Evolutionary conservation across 2,113 vertebrate genomes (phyloP).

Genomic region (Sitta europaea): DNA sequence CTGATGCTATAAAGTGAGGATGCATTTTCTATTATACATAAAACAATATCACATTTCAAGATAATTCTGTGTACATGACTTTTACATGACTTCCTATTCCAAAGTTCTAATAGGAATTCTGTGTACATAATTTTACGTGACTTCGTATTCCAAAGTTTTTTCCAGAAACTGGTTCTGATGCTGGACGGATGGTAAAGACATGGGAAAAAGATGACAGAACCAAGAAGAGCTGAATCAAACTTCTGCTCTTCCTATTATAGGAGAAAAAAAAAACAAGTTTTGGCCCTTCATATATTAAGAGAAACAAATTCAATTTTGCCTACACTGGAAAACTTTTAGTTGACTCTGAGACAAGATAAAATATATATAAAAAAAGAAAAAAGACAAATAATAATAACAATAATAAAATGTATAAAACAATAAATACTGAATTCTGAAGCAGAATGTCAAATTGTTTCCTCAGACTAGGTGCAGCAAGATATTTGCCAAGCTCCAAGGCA

Average conservation of each 20-base stretch:
- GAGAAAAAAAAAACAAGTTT: neutral
- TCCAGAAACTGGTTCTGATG: neutral
- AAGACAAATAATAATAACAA: no score
- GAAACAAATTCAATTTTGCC: neutral
- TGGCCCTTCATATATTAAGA: rapidly evolving
- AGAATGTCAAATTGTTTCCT: neutral
- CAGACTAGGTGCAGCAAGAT: neutral
- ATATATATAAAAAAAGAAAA: neutral
- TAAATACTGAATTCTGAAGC: neutral
- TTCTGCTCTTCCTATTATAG: rapidly evolving
- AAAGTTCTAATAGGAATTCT: neutral
- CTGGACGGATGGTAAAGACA: neutral
- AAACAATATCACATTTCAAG: neutral
- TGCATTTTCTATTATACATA: neutral
- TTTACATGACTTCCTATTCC: neutral
- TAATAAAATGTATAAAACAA: neutral
- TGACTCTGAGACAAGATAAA: neutral
- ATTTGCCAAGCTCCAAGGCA: neutral
- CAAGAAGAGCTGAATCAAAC: rapidly evolving
- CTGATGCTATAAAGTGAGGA: rapidly evolving
- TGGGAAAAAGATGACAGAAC: neutral
- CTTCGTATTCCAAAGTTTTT: no score
- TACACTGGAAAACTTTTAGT: neutral
- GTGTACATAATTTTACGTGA: no score
- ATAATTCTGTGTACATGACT: neutral